Evolutionary conservation across 2,888 invertebrate genomes (phyloP).

Genomic region (Apodemia zela): DNA sequence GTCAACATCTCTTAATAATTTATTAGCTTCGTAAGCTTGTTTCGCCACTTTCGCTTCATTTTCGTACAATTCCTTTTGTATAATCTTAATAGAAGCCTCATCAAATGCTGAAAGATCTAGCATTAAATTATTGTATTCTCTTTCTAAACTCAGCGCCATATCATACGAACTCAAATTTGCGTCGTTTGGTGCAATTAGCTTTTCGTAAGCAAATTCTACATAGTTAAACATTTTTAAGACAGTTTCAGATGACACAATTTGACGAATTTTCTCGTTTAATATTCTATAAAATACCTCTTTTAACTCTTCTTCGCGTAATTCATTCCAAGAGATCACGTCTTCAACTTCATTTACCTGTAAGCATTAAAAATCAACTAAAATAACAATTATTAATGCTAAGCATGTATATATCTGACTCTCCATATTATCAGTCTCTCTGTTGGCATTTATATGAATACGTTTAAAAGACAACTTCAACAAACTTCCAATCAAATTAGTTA

Average conservation of each 20-base stretch:
- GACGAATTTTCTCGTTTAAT: conserved; percentile 66
- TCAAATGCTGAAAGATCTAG: conserved; percentile 62
- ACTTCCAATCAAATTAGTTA: no score
- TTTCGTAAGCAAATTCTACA: conserved; percentile 84
- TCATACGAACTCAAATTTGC: conserved; percentile 78
- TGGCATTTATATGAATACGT: no score
- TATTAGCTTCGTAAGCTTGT: conserved; percentile 57
- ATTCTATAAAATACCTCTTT: conserved; percentile 61
- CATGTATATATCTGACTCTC: no score
- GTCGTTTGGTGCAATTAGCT: conserved; percentile 81
- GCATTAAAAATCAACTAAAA: not conserved
- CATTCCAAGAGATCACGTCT: conserved; percentile 50
- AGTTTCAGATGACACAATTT: conserved; percentile 80
- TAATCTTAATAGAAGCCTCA: conserved; percentile 54
- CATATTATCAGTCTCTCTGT: no score
- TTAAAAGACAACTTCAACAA: no score
- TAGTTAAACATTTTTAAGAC: conserved; percentile 81
- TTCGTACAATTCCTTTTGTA: conserved; percentile 64
- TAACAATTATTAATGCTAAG: no score
- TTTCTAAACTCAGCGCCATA: conserved; percentile 82
- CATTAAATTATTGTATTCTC: conserved; percentile 63
- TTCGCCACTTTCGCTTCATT: conserved; percentile 50
- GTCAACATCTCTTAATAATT: conserved; percentile 61
- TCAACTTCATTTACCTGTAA: conserved; percentile 55
- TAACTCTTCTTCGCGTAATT: conserved; percentile 54